Conservation (phyloP, 2,888 invertebrate species). For the Frankliniella intonsa region DNA sequence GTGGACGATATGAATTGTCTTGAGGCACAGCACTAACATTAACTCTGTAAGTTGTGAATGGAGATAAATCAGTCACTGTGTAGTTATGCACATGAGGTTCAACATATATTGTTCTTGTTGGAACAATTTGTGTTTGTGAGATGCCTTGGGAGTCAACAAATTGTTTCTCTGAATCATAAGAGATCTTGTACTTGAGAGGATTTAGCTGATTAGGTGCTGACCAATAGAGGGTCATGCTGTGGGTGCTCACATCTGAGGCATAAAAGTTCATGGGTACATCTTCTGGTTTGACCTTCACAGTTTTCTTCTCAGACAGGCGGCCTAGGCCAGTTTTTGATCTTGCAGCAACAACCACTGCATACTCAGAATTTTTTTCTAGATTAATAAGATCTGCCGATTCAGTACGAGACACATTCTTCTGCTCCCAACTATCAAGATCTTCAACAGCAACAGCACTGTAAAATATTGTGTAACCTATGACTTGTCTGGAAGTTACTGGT, state of each 20-base stretch:
- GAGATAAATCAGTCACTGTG: constrained; percentile 82
- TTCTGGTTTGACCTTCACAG: constrained; percentile 85
- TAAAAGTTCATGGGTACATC: constrained; percentile 86
- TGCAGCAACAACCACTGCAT: constrained; percentile 86
- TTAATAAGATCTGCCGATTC: constrained; percentile 86
- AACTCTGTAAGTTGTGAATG: constrained; percentile 90
- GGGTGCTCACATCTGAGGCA: constrained; percentile 87
- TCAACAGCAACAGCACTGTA: constrained; percentile 91
- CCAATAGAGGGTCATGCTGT: constrained; percentile 90
- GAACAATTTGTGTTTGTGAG: constrained; percentile 79
- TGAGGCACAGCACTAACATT: constrained; percentile 87
- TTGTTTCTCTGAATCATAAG: constrained; percentile 87
- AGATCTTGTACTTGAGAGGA: constrained; percentile 82
- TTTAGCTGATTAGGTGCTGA: constrained; percentile 83
- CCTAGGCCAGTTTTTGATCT: constrained; percentile 75
- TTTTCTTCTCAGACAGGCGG: constrained; percentile 74
- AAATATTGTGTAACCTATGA: constrained; percentile 56
- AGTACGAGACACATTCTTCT: constrained; percentile 76
- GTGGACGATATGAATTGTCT: constrained; percentile 75
- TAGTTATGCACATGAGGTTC: constrained; percentile 66
- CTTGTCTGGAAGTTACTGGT: constrained; percentile 70
- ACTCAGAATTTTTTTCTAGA: constrained; percentile 84
- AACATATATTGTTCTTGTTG: constrained; percentile 65
- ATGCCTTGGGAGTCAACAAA: constrained; percentile 91
- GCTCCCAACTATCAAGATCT: constrained; percentile 88